phyloP scores from a whole-genome alignment of 2,797 vertebrate genomes.

The Syngnathus acus region DNA sequence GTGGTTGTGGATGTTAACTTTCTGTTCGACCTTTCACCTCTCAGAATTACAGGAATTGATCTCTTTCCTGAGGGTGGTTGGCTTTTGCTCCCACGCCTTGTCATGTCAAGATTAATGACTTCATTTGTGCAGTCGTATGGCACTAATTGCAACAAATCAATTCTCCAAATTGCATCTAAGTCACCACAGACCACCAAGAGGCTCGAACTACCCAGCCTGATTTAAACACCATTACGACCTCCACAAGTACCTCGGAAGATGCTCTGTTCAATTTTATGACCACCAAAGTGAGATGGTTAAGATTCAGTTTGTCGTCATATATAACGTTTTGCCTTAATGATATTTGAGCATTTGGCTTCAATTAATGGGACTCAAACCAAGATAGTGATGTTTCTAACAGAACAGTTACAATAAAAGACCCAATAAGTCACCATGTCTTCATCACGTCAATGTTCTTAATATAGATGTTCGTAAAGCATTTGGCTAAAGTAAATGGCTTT shows the following conservation, averaged over 20 bases:
- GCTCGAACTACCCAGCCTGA: conserved; percentile 9
- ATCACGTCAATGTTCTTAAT: too few species aligned
- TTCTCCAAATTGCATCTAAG: conserved; percentile 33
- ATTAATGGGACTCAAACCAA: too few species aligned
- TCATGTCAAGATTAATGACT: conserved; percentile 52
- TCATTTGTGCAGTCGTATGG: conserved; percentile 50
- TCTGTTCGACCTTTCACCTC: conserved; percentile 13
- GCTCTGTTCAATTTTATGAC: too few species aligned
- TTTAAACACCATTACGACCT: conserved; percentile 1
- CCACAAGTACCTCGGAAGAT: neutral
- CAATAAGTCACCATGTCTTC: too few species aligned
- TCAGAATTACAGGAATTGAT: conserved; percentile 22
- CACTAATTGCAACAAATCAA: conserved; percentile 67
- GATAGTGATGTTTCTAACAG: too few species aligned
- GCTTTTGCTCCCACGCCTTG: conserved; percentile 32
- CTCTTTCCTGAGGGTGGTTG: conserved; percentile 40
- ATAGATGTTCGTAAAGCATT: too few species aligned
- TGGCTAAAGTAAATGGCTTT: too few species aligned
- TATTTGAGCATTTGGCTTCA: too few species aligned
- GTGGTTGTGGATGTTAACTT: conserved; percentile 13
- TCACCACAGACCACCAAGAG: conserved; percentile 24
- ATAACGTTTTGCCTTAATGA: neutral
- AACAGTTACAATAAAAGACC: too few species aligned
- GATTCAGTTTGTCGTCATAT: neutral
- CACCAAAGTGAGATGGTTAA: neutral